Conservation (phyloP, 2,797 vertebrate species). For the Hemibagrus guttatus region DNA sequence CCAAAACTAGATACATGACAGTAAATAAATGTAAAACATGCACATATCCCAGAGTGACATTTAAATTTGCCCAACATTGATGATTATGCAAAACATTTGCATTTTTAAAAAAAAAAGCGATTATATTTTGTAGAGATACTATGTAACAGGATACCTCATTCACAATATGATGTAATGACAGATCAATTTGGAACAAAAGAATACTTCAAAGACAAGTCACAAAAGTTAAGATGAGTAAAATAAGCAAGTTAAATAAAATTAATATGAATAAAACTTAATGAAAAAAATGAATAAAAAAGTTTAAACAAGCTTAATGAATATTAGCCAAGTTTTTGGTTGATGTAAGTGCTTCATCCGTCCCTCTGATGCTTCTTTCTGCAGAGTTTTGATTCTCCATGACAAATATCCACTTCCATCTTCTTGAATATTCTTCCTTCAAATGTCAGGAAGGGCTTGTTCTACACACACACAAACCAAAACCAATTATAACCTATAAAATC, state of each 20-base stretch:
- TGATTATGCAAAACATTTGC: neutral
- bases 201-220: neutral
- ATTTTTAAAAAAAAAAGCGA: neutral
- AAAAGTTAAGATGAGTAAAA: neutral
- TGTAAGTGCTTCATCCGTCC: slow-evolving; percentile 29
- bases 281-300: neutral
- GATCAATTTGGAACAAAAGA: neutral
- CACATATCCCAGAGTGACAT: neutral
- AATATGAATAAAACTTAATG: no score
- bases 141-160: neutral
- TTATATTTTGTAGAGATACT: neutral
- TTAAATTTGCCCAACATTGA: neutral
- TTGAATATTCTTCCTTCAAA: neutral
- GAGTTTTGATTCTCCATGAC: slow-evolving; percentile 31
- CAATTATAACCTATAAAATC: no score
- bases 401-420: slow-evolving; percentile 48
- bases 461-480: neutral
- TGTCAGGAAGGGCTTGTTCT: neutral
- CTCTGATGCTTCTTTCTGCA: slow-evolving; percentile 50
- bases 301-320: neutral
- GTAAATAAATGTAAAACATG: neutral
- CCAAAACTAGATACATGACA: neutral
- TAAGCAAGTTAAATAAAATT: no score
- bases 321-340: slow-evolving; percentile 12
- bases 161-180: neutral